A percentile compares a stretch with the other conserved stretches of the same genome.
Conservation (phyloP, 2,113 vertebrate species). For the Piaya cayana region DNA sequence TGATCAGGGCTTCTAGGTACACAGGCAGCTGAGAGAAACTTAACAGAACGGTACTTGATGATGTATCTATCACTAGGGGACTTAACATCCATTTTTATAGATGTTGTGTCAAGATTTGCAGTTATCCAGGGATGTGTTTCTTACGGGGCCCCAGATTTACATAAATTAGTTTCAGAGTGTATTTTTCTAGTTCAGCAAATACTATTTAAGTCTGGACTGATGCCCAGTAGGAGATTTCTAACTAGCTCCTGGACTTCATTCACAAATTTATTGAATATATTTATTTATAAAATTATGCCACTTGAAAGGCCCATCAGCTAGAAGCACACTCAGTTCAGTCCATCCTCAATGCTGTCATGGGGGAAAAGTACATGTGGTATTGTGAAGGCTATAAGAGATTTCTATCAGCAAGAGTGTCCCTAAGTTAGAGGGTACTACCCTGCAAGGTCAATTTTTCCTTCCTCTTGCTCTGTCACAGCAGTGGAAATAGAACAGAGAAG, state of each 20-base stretch:
- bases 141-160: neutral
- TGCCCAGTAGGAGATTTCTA: slow-evolving; percentile 14
- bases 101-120: neutral
- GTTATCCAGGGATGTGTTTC: neutral
- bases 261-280: neutral
- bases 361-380: neutral
- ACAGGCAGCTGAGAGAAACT: slow-evolving; percentile 1
- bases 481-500: neutral
- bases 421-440: neutral
- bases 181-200: slow-evolving; percentile 48
- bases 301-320: neutral
- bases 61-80: neutral
- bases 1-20: neutral
- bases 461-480: neutral
- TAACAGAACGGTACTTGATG: neutral
- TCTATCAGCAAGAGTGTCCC: neutral
- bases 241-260: slow-evolving; percentile 35
- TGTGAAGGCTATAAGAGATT: neutral
- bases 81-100: neutral
- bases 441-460: neutral
- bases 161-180: neutral
- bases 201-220: slow-evolving; percentile 11
- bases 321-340: neutral
- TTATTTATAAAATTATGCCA: slow-evolving; percentile 19
- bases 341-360: neutral